These are phyloP conservation scores for Tangara arthus DNA, from an alignment of 2,797 vertebrate species.

Conservation along the genomic window DNA sequence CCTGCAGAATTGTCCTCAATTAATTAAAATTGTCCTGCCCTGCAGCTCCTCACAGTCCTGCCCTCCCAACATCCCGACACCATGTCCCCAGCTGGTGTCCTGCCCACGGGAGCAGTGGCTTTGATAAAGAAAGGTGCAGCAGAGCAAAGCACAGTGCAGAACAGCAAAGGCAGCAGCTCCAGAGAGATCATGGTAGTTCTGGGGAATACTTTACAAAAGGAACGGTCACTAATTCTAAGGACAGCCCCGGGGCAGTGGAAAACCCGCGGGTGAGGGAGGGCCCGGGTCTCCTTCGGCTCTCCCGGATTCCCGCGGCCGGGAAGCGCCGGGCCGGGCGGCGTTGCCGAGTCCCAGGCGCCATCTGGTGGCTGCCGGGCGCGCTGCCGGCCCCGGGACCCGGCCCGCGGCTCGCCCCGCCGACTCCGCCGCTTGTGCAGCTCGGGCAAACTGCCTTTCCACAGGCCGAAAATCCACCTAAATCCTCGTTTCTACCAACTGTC, in stretches of 20 bases:
- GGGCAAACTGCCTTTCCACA: not conserved
- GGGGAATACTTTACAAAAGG: not conserved
- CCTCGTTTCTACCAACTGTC: not conserved
- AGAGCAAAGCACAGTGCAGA: fast-evolving
- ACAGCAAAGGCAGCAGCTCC: too few relatives aligned
- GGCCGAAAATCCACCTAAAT: not conserved
- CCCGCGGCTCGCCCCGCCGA: fast-evolving
- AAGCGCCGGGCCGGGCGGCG: not conserved
- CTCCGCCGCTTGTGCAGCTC: fast-evolving
- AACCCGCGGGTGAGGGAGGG: not conserved
- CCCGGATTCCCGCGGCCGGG: not conserved
- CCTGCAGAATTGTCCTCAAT: not conserved
- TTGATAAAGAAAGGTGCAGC: fast-evolving
- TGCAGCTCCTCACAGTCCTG: fast-evolving
- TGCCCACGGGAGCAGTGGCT: fast-evolving
- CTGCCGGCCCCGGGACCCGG: not conserved
- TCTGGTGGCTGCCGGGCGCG: conserved; percentile 59
- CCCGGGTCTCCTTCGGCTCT: not conserved
- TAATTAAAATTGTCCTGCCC: not conserved
- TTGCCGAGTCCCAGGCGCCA: conserved; percentile 70
- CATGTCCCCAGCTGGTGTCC: fast-evolving
- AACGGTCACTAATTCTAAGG: not conserved
- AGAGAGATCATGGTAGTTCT: fast-evolving
- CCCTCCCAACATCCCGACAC: fast-evolving
- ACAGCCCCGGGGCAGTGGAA: not conserved